These are phyloP conservation scores for Crotalus tigris DNA, from an alignment of 2,113 vertebrate genomes.

Conservation along the genomic window DNA sequence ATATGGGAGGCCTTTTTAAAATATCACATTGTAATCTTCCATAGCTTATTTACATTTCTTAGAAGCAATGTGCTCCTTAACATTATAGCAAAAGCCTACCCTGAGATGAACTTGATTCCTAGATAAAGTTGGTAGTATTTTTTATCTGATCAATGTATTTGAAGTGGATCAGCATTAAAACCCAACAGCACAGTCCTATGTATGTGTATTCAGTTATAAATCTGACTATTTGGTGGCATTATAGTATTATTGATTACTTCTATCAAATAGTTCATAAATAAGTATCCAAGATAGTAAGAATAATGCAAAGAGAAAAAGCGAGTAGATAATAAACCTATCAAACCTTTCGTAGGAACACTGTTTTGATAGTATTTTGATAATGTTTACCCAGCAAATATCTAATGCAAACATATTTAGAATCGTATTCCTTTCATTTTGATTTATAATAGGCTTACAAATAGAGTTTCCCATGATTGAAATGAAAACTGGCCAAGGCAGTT, in stretches of 20 bases:
- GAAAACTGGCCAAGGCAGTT: neutral
- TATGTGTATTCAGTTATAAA: neutral
- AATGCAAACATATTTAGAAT: neutral
- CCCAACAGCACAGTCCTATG: neutral
- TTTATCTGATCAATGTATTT: neutral
- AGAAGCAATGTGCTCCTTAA: neutral
- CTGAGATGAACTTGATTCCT: neutral
- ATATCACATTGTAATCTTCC: slow-evolving; percentile 1
- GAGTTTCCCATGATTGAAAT: neutral
- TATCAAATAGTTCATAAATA: neutral
- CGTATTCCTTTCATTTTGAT: neutral
- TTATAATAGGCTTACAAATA: neutral
- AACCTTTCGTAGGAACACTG: neutral
- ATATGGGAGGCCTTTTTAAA: slow-evolving; percentile 1
- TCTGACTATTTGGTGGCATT: neutral
- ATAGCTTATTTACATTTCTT: neutral
- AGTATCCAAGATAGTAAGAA: neutral
- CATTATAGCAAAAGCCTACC: neutral
- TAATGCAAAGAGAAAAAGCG: neutral
- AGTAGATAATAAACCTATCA: neutral
- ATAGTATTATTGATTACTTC: neutral
- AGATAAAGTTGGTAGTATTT: neutral
- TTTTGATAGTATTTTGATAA: neutral
- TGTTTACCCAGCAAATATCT: neutral
- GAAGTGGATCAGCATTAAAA: neutral